Percentiles rank a stretch among this genome's conserved stretches.
Evolutionary conservation across 1,140 invertebrate genomes (phyloP).

Genomic region (Halictus rubicundus): DNA sequence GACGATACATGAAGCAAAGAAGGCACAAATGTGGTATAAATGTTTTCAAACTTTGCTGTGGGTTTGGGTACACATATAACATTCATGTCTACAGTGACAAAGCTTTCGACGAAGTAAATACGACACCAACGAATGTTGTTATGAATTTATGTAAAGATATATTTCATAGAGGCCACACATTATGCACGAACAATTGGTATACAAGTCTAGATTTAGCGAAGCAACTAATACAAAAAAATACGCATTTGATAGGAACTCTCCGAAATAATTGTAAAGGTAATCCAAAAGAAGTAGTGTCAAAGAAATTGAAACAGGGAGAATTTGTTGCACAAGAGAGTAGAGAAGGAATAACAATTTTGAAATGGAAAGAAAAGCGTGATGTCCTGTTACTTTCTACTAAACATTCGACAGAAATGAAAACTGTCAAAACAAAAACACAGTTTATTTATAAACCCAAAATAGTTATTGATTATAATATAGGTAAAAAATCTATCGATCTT

Average conservation of each 20-base stretch:
- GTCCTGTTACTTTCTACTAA: constrained; percentile 11
- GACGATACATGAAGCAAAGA: constrained; percentile 29
- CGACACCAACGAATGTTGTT: not conserved
- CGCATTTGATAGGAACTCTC: constrained; percentile 40
- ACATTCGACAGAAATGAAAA: constrained; percentile 8
- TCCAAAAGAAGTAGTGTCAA: constrained; percentile 41
- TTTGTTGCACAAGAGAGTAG: not conserved
- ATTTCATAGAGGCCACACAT: too few relatives aligned
- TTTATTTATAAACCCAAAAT: too few relatives aligned
- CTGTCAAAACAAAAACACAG: not conserved
- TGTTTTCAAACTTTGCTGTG: not conserved
- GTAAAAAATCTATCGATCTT: not conserved
- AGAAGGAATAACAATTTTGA: constrained; percentile 10
- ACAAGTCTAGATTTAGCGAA: constrained; percentile 29
- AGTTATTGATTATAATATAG: too few relatives aligned
- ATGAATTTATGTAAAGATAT: not conserved
- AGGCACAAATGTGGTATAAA: constrained; percentile 15
- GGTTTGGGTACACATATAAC: not conserved
- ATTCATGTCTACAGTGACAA: not conserved
- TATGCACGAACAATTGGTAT: constrained; percentile 55
- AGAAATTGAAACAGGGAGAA: constrained; percentile 19
- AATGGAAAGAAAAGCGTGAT: constrained; percentile 19
- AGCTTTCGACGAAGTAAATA: not conserved
- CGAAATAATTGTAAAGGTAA: constrained; percentile 36
- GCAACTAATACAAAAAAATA: constrained; percentile 6